A percentile compares a stretch with the other conserved stretches of the same genome.
These are phyloP conservation scores for Caenorhabditis parvicauda DNA, from an alignment of 2,888 invertebrate genomes.

Conservation along the genomic window DNA sequence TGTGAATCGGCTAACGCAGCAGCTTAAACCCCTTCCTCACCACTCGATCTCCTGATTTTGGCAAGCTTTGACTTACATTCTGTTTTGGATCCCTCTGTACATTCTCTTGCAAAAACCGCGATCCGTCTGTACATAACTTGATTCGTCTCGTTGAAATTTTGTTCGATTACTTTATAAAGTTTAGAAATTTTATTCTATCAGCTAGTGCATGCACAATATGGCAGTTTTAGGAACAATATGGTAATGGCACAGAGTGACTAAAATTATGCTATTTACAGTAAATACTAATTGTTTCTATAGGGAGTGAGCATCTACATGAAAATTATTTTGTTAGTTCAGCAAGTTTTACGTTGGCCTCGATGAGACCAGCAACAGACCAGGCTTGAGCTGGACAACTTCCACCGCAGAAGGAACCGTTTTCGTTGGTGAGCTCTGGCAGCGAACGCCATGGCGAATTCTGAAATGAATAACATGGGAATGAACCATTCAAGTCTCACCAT, in stretches of 20 bases:
- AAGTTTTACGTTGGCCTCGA: conserved; percentile 74
- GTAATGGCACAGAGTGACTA: too few species aligned
- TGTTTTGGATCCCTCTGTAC: too few species aligned
- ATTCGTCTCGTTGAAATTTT: too few species aligned
- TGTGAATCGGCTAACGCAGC: conserved; percentile 81
- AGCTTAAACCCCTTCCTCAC: background rate
- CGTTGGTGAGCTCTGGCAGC: conserved; percentile 89
- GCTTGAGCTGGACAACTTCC: conserved; percentile 93
- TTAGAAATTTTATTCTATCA: too few species aligned
- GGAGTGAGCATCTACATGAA: background rate
- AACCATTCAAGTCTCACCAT: conserved; percentile 5
- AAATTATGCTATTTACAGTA: background rate
- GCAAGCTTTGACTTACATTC: too few species aligned
- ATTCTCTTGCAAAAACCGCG: too few species aligned
- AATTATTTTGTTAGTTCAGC: too few species aligned
- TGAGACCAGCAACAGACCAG: conserved; percentile 84
- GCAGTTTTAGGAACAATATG: too few species aligned
- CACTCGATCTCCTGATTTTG: background rate
- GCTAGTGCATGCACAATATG: too few species aligned
- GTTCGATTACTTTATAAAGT: too few species aligned
- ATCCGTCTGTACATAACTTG: too few species aligned
- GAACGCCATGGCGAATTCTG: conserved; percentile 80
- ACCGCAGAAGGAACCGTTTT: conserved; percentile 76
- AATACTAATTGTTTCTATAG: background rate
- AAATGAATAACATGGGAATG: background rate